Conservation (phyloP, 2,113 vertebrate species). For the Istiophorus platypterus region DNA sequence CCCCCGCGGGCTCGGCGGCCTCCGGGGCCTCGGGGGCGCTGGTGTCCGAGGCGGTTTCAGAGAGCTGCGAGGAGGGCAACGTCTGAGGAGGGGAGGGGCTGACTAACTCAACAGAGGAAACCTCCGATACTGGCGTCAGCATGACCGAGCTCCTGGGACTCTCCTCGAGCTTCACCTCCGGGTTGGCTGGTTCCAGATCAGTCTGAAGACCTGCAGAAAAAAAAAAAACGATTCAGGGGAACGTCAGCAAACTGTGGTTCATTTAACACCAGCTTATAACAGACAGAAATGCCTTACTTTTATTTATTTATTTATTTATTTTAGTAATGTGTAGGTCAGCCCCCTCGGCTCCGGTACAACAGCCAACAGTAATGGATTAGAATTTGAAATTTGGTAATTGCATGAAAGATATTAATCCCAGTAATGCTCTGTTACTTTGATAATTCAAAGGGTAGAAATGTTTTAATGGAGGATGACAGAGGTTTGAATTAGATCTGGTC, state of each 20-base stretch:
- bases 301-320: too few relatives aligned
- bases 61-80: slow-evolving; percentile 84
- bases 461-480: too few relatives aligned
- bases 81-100: slow-evolving; percentile 78
- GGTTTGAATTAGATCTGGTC: too few relatives aligned
- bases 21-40: slow-evolving; percentile 67
- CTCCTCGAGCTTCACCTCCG: slow-evolving; percentile 76
- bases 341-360: too few relatives aligned
- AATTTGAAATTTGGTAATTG: not conserved
- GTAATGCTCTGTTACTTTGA: too few relatives aligned
- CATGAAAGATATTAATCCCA: too few relatives aligned
- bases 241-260: not conserved
- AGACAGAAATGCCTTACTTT: not conserved
- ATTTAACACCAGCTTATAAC: not conserved
- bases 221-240: not conserved
- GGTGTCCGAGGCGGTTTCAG: slow-evolving; percentile 83
- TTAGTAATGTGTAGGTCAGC: not conserved
- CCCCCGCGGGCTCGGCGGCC: slow-evolving; percentile 41
- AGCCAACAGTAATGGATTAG: not conserved
- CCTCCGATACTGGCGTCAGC: slow-evolving; percentile 79
- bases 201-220: slow-evolving; percentile 66
- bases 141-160: slow-evolving; percentile 81
- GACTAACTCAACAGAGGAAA: slow-evolving; percentile 74
- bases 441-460: too few relatives aligned
- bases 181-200: slow-evolving; percentile 58